Conservation (phyloP, 2,888 invertebrate species). For the Dicranocentrus wangi region DNA sequence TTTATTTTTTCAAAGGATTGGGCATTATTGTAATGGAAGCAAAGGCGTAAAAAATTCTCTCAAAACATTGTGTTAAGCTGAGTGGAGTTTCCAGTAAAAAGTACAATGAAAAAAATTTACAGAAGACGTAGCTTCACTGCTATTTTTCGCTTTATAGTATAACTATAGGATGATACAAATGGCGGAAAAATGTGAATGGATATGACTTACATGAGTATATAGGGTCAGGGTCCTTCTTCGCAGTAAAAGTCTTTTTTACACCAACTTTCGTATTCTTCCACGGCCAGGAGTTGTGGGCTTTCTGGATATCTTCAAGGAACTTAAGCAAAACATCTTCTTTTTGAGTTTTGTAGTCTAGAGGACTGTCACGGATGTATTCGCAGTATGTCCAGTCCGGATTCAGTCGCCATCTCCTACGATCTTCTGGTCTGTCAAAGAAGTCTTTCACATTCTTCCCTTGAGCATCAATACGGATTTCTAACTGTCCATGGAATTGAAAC, state of each 20-base stretch:
- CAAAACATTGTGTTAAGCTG: no score
- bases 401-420: slow-evolving; percentile 68
- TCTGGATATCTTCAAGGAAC: slow-evolving; percentile 85
- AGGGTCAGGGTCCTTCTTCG: neutral
- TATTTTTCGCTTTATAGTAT: no score
- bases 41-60: no score
- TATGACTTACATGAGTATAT: slow-evolving; percentile 67
- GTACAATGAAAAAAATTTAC: no score
- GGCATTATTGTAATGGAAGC: no score
- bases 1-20: no score
- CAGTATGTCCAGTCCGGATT: slow-evolving; percentile 73
- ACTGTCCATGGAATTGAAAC: slow-evolving; percentile 84
- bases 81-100: no score
- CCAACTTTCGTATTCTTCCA: slow-evolving; percentile 69
- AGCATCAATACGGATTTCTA: slow-evolving; percentile 89
- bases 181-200: neutral
- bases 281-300: slow-evolving; percentile 74
- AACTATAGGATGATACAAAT: no score
- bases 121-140: no score
- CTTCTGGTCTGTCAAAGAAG: slow-evolving; percentile 55
- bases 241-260: slow-evolving; percentile 18
- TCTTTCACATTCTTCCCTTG: slow-evolving; percentile 80
- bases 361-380: slow-evolving; percentile 74
- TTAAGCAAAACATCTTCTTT: slow-evolving; percentile 85
- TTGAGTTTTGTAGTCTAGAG: slow-evolving; percentile 76